Evolutionary conservation across 2,113 vertebrate species (phyloP), one percentile per base, ranked within the genome.

Genomic region (Malurus melanocephalus): DNA sequence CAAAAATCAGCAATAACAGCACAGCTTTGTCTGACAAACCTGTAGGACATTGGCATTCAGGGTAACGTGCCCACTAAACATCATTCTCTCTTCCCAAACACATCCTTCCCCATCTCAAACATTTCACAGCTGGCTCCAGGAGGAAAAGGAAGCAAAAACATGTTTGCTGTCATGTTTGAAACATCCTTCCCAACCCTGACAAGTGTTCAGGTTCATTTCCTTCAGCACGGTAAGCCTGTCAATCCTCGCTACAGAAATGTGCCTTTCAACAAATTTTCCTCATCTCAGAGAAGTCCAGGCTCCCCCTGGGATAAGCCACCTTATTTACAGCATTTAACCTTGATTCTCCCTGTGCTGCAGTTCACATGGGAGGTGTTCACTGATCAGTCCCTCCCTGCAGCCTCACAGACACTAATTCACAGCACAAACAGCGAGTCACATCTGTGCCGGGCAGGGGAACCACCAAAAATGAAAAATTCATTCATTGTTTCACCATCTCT

Each of bases 21-120:
- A 17, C 5, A 71, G n/a, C 22, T 49, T 11, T 6, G 1, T 10
- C 55, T 40, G 26, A 72, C 14, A 64, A n/a, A 33, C 30, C 26
- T 32, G 20, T 1, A 28, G 35, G 53, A 28, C 7, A 16, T 14
- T 10, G 20, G 11, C 19, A 8, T 52, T 60, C 27, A 3, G 53
- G 30, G 24, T 24, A 42, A 24, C 3, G 0, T 1, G 1, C 11
- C 76, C 73, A 11, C 22, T 2, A 38, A 1, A 14, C 68, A 55
- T 15, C 3, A 0, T 11, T 11, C 10, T 33, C 45, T 52, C 28
- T 48, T 14, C 24, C 8, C 22, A 27, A 56, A 8, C 7, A 22
- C 32, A 13, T 40, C 43, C 20, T 69, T 45, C 40, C 11, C 11
- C 18, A 26, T 5, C 69, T 51, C 71, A 53, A 32, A 27, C 26